These are phyloP conservation scores for Apocrypta bakeri DNA, from an alignment of 1,140 invertebrate species.

Conservation along the genomic window DNA sequence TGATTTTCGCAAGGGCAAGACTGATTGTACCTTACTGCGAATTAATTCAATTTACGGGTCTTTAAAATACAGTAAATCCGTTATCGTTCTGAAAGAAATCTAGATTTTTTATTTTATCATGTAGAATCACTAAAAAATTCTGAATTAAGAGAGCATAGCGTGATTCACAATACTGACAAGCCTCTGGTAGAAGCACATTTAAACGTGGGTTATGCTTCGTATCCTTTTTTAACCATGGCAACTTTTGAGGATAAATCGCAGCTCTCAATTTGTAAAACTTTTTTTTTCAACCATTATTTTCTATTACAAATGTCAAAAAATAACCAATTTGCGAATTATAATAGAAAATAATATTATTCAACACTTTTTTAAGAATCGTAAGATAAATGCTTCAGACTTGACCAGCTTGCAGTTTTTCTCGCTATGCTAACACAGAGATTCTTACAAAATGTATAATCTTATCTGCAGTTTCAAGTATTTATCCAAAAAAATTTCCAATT, in stretches of 20 bases:
- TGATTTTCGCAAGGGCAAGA: constrained; percentile 38
- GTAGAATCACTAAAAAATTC: not conserved
- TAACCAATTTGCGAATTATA: too few relatives aligned
- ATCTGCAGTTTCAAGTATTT: constrained; percentile 64
- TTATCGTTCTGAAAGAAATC: not conserved
- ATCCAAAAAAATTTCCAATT: constrained; percentile 59
- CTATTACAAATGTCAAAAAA: constrained; percentile 21
- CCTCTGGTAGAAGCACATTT: not conserved
- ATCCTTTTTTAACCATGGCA: constrained; percentile 2
- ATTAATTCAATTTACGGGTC: not conserved
- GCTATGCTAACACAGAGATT: constrained; percentile 58
- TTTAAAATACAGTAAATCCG: constrained; percentile 9
- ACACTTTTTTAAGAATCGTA: constrained; percentile 33
- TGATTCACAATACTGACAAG: not conserved
- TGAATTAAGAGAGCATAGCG: not conserved
- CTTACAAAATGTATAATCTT: constrained; percentile 67
- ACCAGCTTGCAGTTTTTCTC: constrained; percentile 52
- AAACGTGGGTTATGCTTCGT: not conserved
- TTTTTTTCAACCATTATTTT: not conserved
- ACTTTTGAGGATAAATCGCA: not conserved
- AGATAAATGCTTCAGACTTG: constrained; percentile 47
- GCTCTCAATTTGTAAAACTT: not conserved
- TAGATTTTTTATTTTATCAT: constrained; percentile 13
- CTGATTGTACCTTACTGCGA: constrained; percentile 34
- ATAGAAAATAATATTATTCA: constrained; percentile 19